phyloP scores from a whole-genome alignment of 2,113 vertebrate species.

The Ochotona princeps region DNA sequence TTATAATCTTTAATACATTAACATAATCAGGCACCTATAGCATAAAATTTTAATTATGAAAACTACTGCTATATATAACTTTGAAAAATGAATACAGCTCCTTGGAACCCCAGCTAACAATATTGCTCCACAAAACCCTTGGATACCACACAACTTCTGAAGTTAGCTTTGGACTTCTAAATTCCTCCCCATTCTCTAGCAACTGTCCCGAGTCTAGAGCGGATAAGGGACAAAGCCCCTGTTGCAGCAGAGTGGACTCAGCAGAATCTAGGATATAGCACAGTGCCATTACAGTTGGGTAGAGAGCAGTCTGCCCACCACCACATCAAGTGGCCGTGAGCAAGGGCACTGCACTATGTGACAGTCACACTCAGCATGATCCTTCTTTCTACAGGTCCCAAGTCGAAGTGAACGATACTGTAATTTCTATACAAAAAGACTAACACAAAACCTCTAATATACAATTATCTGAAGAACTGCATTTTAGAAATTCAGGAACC shows the following conservation, averaged over 20 bases:
- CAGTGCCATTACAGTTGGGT: background rate
- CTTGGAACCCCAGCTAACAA: background rate
- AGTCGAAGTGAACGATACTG: background rate
- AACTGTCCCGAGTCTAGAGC: constrained; percentile 19
- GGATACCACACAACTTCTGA: background rate
- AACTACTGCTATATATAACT: background rate
- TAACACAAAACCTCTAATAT: constrained; percentile 31
- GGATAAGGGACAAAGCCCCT: background rate
- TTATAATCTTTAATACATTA: constrained; percentile 47
- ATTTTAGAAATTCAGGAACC: constrained; percentile 47
- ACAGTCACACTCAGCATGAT: background rate
- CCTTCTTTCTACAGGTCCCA: background rate
- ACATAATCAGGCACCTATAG: background rate
- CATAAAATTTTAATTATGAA: constrained; percentile 48
- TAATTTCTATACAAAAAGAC: constrained; percentile 18
- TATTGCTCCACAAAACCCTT: constrained; percentile 33
- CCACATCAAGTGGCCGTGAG: background rate
- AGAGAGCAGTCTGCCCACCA: background rate
- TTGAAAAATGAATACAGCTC: background rate
- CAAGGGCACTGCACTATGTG: background rate
- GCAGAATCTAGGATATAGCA: background rate
- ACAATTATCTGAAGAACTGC: constrained; percentile 42
- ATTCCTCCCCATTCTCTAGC: constrained; percentile 18
- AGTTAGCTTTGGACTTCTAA: constrained; percentile 9
- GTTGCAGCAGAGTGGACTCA: constrained; percentile 2